Conservation (phyloP, 2,113 vertebrate genomes). For the Sprattus sprattus region DNA sequence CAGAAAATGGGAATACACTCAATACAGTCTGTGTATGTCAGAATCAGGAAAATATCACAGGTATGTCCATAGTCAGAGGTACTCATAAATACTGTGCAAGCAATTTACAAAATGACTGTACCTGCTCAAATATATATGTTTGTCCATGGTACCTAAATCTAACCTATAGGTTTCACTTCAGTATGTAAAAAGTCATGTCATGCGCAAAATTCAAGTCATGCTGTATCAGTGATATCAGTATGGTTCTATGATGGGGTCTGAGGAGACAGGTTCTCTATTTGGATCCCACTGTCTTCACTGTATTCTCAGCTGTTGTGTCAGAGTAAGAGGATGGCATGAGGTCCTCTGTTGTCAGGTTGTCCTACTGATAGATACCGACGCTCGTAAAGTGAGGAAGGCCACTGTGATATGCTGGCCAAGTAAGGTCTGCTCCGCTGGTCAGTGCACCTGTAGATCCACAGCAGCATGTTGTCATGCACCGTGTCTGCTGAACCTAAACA, state of each 20-base stretch:
- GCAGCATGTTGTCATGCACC: constrained; percentile 13
- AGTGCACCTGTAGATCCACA: constrained; percentile 27
- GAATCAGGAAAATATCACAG: too few species aligned
- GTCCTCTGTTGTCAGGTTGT: not conserved
- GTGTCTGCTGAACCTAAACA: not conserved
- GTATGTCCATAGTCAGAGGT: too few species aligned
- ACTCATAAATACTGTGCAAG: too few species aligned
- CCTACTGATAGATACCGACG: not conserved
- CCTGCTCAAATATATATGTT: too few species aligned
- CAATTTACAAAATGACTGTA: too few species aligned
- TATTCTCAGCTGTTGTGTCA: not conserved
- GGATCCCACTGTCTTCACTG: not conserved
- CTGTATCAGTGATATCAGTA: too few species aligned
- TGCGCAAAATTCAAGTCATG: too few species aligned
- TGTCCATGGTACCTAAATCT: too few species aligned
- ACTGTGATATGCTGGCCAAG: constrained; percentile 24
- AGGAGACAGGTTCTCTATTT: not conserved
- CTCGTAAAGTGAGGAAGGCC: not conserved
- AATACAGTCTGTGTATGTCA: too few species aligned
- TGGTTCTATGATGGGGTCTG: not conserved
- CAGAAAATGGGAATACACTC: too few species aligned
- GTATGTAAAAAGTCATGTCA: too few species aligned
- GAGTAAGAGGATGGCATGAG: not conserved
- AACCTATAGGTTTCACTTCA: too few species aligned
- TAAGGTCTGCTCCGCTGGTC: constrained; percentile 26